These are phyloP conservation scores for Psittacula cyanocephala DNA, from an alignment of 2,113 vertebrate genomes.

Conservation along the genomic window DNA sequence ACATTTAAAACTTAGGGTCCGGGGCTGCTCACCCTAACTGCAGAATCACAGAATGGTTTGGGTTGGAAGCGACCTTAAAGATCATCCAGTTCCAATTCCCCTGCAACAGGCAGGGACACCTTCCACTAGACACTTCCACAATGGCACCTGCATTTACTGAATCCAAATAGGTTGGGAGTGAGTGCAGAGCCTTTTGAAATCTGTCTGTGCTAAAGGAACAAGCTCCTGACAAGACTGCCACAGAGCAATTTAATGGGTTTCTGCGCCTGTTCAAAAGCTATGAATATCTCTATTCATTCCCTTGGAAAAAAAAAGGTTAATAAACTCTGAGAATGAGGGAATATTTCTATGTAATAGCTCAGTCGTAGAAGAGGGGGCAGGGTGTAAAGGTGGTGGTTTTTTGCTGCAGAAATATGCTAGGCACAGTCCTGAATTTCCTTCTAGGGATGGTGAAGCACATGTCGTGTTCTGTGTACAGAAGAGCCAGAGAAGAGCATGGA, in stretches of 20 bases:
- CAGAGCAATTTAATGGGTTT: slow-evolving; percentile 35
- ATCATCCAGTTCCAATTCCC: neutral
- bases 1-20: neutral
- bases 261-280: slow-evolving; percentile 33
- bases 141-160: neutral
- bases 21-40: neutral
- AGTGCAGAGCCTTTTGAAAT: neutral
- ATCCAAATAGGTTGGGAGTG: neutral
- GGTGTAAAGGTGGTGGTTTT: neutral
- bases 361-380: neutral
- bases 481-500: neutral
- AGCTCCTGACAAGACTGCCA: neutral
- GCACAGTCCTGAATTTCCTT: neutral
- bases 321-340: slow-evolving; percentile 26
- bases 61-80: neutral
- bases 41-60: neutral
- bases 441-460: neutral
- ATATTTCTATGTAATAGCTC: neutral
- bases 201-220: neutral
- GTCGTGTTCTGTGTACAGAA: neutral
- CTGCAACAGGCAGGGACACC: neutral
- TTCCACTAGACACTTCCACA: neutral
- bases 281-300: slow-evolving; percentile 25
- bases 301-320: slow-evolving; percentile 36
- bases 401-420: neutral